phyloP scores from a whole-genome alignment of 2,888 invertebrate genomes.

The Diarsia dahlii region DNA sequence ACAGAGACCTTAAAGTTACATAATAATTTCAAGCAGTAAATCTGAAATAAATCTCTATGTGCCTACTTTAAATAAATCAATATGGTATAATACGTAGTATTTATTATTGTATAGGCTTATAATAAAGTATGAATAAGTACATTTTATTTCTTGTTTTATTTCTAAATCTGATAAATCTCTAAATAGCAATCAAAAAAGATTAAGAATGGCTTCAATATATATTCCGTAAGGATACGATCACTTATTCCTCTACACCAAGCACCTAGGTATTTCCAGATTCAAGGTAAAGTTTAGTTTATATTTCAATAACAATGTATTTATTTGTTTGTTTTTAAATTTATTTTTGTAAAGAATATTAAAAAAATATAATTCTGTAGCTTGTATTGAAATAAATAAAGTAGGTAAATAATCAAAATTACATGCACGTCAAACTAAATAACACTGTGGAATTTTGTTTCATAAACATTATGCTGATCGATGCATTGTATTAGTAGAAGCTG shows the following conservation, averaged over 20 bases:
- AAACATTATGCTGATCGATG: neutral
- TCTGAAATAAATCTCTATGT: constrained; percentile 38
- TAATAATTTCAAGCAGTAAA: neutral
- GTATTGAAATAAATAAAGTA: too few relatives aligned
- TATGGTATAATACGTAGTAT: constrained; percentile 66
- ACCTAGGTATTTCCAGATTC: neutral
- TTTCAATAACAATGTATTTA: too few relatives aligned
- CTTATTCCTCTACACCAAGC: neutral
- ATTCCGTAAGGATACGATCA: neutral
- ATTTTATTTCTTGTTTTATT: constrained; percentile 33
- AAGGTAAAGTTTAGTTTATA: neutral
- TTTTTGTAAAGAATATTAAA: too few relatives aligned
- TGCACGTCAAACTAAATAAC: neutral
- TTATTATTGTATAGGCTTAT: constrained; percentile 70
- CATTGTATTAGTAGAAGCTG: too few relatives aligned
- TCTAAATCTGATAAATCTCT: constrained; percentile 8
- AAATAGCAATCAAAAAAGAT: constrained; percentile 10
- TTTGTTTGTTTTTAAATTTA: too few relatives aligned
- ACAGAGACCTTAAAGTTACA: too few relatives aligned
- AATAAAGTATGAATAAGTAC: constrained; percentile 66
- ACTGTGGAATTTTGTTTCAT: too few relatives aligned
- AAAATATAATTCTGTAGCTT: too few relatives aligned
- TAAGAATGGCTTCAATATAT: neutral
- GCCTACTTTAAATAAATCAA: constrained; percentile 55
- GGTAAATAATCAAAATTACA: too few relatives aligned